Conservation (phyloP, 2,113 vertebrate species). For the Vombatus ursinus region DNA sequence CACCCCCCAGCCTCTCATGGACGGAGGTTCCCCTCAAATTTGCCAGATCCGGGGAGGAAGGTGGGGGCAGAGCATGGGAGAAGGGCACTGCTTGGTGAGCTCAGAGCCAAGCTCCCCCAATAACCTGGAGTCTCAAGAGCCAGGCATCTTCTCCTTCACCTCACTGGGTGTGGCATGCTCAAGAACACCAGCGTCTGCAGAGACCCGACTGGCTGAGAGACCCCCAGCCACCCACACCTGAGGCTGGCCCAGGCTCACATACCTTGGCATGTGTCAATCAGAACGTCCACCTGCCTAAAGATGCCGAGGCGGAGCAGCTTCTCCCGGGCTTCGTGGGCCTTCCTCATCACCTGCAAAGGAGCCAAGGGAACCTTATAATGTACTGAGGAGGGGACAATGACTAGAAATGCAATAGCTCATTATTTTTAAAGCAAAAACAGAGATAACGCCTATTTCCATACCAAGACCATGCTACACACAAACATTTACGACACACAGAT, state of each 20-base stretch:
- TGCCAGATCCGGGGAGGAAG: too few relatives aligned
- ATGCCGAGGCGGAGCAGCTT: constrained; percentile 93
- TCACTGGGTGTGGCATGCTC: too few relatives aligned
- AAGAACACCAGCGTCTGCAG: neutral
- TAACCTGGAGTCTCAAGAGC: neutral
- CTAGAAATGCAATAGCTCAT: too few relatives aligned
- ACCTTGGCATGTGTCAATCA: constrained; percentile 96
- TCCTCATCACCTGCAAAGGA: constrained; percentile 92
- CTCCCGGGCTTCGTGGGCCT: constrained; percentile 92
- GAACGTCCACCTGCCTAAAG: constrained; percentile 95
- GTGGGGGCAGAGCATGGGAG: too few relatives aligned
- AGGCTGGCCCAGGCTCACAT: neutral
- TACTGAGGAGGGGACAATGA: neutral
- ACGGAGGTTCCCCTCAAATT: neutral
- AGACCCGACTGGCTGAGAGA: neutral
- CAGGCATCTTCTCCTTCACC: neutral
- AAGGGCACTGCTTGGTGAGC: neutral
- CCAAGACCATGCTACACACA: neutral
- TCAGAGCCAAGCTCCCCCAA: too few relatives aligned
- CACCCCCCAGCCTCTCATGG: too few relatives aligned
- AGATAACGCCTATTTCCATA: neutral
- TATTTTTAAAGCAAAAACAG: too few relatives aligned
- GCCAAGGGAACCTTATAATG: neutral
- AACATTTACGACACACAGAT: neutral
- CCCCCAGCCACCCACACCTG: too few relatives aligned